Base-by-base conservation (phyloP, 2,797 vertebrate species). In the Tenualosa thibaudeaui region DNA sequence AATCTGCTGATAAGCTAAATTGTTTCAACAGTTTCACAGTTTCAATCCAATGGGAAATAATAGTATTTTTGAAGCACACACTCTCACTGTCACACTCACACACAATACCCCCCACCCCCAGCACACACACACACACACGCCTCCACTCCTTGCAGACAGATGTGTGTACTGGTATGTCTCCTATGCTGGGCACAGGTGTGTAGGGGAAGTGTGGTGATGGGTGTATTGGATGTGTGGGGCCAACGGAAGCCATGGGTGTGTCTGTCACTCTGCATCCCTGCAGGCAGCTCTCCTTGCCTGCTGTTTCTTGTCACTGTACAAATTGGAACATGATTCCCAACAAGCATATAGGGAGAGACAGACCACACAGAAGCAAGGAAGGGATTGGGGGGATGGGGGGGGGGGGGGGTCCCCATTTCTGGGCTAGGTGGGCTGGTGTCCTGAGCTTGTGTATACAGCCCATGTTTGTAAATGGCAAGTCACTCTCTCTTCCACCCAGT, bases 231-330 rank as follows among this genome's bases (percentile, higher is more conserved):
- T 40, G 81, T 43, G 40, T 54, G 37, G 31, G 82, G 54, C 2
- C 22, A 26, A 19, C 24, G 68, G 40, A 5, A 3, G 15, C 54
- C 51, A 54, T 15, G 10, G 1, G 83, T 85, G 81, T 68, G 81
- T 86, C n/a, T 78, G 86, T 87, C 86, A 6, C 85, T 65, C 22
- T 83, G 24, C 1, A 53, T 78, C 83, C 88, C 68, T 81, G 84
- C 19, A 24, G 50, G 81, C n/a, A 5, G 60, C 68, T 46, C 82
- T 26, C 50, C 78, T 46, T 81, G 84, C 82, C 85, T 86, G 58
- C 87, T 88, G 86, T 92, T 92, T 92, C 81, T 86, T 88, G 90
- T 91, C 88, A 92, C 90, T 92, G 91, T 92, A 92, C 90, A 91
- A 90, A 93, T 90, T 81, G 54, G 65, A 87, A 65, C 56, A 53